Base-by-base conservation (phyloP, 2,888 invertebrate genomes). In the Fabriciana adippe region DNA sequence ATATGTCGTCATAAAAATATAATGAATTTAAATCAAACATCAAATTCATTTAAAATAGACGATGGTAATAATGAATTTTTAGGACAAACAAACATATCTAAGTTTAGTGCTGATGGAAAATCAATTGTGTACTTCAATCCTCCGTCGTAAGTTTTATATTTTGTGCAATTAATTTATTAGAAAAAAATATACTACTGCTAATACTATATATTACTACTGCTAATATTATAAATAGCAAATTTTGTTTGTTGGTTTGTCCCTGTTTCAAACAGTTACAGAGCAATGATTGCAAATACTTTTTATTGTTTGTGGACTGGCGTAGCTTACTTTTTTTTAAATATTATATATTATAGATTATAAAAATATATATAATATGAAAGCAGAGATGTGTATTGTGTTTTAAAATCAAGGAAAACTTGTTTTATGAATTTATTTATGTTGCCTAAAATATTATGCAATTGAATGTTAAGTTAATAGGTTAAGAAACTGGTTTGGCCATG, bases 101-200 rank as follows among this genome's bases (percentile, higher is more conserved):
- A 74, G 13, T 89, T 90, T 69, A 81, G 80, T 67, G 54, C 78
- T 48, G 81, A 85, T 76, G 89, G 87, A 14, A 76, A 77, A 35
- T 83, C 84, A 14, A 83, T 90, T 5, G 79, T 79, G n/a, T 90
- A 87, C 72, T 55, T 65, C 1, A 87, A 89, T 81, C 72, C 72
- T 1, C 88, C 88, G 69, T 90, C 90, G 90, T 90, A 81, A 89
- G 90, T 88, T 73, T 45, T 16, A 15, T 11, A 57, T 15, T 57
- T 41, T 47, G 60, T 14, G 21, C 4, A 26, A 4, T 50, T 47
- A 5, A 16, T 64, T 18, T n/a, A 64, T 41, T 11, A 41, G 1
- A 2, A 41, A 11, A 41, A 26, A 26, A 3, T 35, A 35, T 35
- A 3, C 8, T 11, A 41, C 11, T 41, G 35, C 11, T 41, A 11